Conservation (phyloP, 2,797 vertebrate species). For the Megaceryle alcyon region DNA sequence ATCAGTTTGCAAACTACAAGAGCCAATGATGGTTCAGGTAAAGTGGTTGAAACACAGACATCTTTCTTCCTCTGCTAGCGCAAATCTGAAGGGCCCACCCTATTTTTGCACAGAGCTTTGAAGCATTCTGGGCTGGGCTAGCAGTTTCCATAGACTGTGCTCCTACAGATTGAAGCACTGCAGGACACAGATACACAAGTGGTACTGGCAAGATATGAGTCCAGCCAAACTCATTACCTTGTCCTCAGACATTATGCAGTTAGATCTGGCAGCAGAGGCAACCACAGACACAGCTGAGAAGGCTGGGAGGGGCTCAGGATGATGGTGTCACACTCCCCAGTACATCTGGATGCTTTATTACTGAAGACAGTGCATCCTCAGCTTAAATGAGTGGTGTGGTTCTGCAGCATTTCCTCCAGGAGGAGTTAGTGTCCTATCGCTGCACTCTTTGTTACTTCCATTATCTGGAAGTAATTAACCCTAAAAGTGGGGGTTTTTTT, state of each 20-base stretch:
- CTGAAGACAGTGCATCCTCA: not conserved
- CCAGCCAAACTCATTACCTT: not conserved
- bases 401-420: not conserved
- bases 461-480: not conserved
- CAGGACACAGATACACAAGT: not conserved
- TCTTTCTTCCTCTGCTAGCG: not conserved
- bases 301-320: not conserved
- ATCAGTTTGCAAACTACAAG: not conserved
- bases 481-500: rapidly evolving
- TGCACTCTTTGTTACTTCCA: not conserved
- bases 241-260: not conserved
- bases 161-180: not conserved
- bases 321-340: not conserved
- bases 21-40: not conserved
- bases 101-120: not conserved
- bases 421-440: not conserved
- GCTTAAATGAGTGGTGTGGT: not conserved
- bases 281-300: not conserved
- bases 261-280: not conserved
- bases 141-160: not conserved
- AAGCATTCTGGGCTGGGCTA: not conserved
- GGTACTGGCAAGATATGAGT: not conserved
- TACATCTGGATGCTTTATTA: not conserved
- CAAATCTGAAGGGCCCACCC: not conserved
- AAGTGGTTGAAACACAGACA: not conserved